Percentiles rank a stretch among this genome's conserved stretches.
phyloP scores from a whole-genome alignment of 1,140 invertebrate species.

The Trichogramma pretiosum region DNA sequence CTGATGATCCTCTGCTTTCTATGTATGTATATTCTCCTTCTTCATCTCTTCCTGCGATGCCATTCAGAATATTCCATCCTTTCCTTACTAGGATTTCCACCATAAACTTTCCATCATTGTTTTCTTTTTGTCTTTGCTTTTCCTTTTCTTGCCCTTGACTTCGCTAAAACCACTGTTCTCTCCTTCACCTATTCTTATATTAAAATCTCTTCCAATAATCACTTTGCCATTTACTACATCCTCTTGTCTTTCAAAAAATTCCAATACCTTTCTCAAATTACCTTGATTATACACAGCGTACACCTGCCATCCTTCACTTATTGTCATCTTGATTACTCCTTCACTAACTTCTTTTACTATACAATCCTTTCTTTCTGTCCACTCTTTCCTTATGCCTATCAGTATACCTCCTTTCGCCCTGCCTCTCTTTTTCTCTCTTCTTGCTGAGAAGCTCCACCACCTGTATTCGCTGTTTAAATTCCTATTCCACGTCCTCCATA shows the following conservation, averaged over 20 bases:
- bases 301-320: too few species aligned
- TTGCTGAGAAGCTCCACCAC: too few species aligned
- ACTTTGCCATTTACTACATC: conserved; percentile 17
- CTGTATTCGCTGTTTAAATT: too few species aligned
- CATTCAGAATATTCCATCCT: conserved; percentile 16
- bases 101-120: conserved; percentile 4
- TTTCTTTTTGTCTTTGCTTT: background rate
- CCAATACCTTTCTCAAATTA: background rate
- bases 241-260: conserved; percentile 27
- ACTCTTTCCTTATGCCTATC: too few species aligned
- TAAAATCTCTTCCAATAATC: conserved; percentile 29
- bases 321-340: too few species aligned
- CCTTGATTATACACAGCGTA: background rate
- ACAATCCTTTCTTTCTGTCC: too few species aligned
- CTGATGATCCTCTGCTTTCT: conserved; percentile 12
- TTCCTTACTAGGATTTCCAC: conserved; percentile 1
- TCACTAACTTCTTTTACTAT: too few species aligned
- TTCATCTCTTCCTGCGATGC: conserved; percentile 16
- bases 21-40: conserved; percentile 19
- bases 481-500: too few species aligned
- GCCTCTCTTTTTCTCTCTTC: too few species aligned
- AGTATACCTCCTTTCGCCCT: too few species aligned
- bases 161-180: background rate
- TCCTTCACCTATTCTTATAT: conserved; percentile 18
- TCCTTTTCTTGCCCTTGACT: background rate